A percentile compares a stretch with the other conserved stretches of the same genome.
These are phyloP conservation scores for Lathamus discolor DNA, from an alignment of 2,113 vertebrate genomes.

Conservation along the genomic window DNA sequence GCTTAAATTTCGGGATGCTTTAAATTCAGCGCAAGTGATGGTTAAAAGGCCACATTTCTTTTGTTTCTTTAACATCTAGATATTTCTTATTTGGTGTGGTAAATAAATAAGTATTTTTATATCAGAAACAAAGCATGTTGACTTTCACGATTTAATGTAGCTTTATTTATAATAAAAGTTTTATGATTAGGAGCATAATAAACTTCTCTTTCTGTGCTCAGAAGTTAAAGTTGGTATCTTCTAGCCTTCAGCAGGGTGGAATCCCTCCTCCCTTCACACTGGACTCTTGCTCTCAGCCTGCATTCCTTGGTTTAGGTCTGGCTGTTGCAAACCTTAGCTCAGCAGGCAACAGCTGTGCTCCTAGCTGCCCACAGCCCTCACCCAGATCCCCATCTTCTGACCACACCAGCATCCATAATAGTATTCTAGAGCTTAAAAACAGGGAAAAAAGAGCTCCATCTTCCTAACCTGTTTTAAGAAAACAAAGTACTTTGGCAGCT, in stretches of 20 bases:
- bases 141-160: not conserved
- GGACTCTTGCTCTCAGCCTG: not conserved
- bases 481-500: not conserved
- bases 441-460: not conserved
- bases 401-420: too few relatives aligned
- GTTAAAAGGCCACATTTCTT: not conserved
- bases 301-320: not conserved
- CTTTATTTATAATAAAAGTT: not conserved
- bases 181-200: not conserved
- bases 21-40: not conserved
- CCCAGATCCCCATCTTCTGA: not conserved
- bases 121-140: not conserved
- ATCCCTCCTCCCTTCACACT: not conserved
- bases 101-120: not conserved
- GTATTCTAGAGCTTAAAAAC: not conserved
- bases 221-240: not conserved
- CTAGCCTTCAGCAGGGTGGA: not conserved
- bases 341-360: fast-evolving
- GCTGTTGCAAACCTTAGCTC: not conserved
- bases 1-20: not conserved
- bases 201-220: not conserved
- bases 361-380: not conserved
- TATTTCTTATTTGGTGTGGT: not conserved
- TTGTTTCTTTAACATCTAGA: not conserved
- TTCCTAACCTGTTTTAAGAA: not conserved